Conservation (phyloP, 1,140 invertebrate genomes). For the Phymastichus coffea region DNA sequence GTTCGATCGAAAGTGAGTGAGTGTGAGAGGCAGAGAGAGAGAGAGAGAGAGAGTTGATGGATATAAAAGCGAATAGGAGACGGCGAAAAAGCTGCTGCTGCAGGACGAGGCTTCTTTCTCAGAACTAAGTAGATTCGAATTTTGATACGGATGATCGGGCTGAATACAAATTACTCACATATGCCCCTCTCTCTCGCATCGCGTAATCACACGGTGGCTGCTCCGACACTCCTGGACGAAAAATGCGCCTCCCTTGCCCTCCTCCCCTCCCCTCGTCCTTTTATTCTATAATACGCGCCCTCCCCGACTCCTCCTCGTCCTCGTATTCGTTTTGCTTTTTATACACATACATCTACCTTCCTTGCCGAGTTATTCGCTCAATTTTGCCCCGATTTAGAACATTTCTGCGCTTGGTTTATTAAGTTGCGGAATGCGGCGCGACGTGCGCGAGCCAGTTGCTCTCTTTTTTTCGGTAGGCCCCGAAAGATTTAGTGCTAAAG, state of each 20-base stretch:
- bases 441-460: not conserved
- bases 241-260: constrained; percentile 42
- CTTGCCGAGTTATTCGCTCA: constrained; percentile 19
- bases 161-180: constrained; percentile 61
- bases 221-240: constrained; percentile 32
- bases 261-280: constrained; percentile 1
- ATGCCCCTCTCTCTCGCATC: constrained; percentile 41
- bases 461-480: constrained; percentile 23
- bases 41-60: constrained; percentile 18
- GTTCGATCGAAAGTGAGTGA: constrained; percentile 29
- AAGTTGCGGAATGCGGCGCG: constrained; percentile 21
- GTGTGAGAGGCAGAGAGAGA: constrained; percentile 2
- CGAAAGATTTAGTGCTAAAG: not conserved
- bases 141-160: constrained; percentile 60
- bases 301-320: not conserved
- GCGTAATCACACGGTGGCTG: constrained; percentile 57
- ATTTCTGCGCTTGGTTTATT: constrained; percentile 24
- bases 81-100: constrained; percentile 31
- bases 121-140: constrained; percentile 61
- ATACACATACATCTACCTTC: constrained; percentile 17
- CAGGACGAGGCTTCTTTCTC: constrained; percentile 52
- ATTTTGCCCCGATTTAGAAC: constrained; percentile 21
- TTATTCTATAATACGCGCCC: constrained; percentile 11
- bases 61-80: too few relatives aligned
- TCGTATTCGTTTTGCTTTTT: constrained; percentile 14